These are phyloP conservation scores for Hippocampus kuda DNA, from an alignment of 2,797 vertebrate genomes.

Conservation along the genomic window DNA sequence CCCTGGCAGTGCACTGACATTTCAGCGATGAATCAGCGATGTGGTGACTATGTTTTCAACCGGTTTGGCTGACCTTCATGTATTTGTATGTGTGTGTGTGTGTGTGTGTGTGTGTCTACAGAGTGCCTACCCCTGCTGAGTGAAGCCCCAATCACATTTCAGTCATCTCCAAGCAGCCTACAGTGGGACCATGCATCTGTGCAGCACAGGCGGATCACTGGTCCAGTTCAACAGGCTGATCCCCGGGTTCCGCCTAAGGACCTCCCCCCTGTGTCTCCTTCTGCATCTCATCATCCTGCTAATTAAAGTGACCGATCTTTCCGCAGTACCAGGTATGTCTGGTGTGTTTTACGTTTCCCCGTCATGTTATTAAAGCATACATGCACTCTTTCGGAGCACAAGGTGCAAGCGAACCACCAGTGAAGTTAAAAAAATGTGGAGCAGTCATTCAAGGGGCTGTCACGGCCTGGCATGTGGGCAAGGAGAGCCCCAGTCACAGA, in stretches of 20 bases:
- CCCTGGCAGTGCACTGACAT: conserved; percentile 6
- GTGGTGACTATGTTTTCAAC: conserved; percentile 18
- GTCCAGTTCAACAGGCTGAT: conserved; percentile 35
- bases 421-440: too few species aligned
- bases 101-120: conserved; percentile 34
- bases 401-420: too few species aligned
- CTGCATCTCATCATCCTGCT: conserved; percentile 52
- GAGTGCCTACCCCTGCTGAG: conserved; percentile 61
- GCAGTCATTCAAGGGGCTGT: too few species aligned
- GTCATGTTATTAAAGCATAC: not conserved
- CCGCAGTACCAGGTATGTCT: conserved; percentile 57
- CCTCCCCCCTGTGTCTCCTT: conserved; percentile 39
- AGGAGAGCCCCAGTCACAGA: too few species aligned
- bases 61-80: conserved; percentile 27
- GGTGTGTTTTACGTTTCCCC: not conserved
- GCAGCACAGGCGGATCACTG: conserved; percentile 31
- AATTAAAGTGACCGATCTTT: conserved; percentile 45
- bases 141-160: conserved; percentile 33
- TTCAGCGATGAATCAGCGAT: conserved; percentile 26
- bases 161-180: conserved; percentile 28
- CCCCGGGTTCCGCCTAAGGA: conserved; percentile 35
- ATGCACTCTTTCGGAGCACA: not conserved
- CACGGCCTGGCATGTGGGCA: too few species aligned
- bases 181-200: conserved; percentile 50
- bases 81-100: conserved; percentile 16